Evolutionary conservation across 2,888 invertebrate species (phyloP), one percentile per base, ranked within the genome.

Genomic region (Sarcophaga carnaria): DNA sequence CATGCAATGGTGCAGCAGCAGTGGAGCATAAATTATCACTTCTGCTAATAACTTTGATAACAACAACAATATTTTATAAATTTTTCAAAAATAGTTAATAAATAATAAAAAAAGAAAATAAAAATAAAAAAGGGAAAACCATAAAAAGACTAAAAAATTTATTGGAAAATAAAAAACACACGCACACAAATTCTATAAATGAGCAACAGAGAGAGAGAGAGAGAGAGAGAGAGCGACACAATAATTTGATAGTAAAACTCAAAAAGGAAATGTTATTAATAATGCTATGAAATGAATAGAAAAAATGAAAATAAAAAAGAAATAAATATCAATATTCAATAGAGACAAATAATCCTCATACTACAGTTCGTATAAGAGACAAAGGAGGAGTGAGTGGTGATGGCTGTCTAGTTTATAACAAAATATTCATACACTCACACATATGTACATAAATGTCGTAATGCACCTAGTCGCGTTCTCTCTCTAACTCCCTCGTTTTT

Each of bases 1-100:
- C 95, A 12, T 95, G 95, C 90, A 95, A 95, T 91, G 25, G 54
- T 69, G 77, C 83, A 22, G 6, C 27, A 27, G 64, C 76, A 25
- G 27, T 79, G 63, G 63, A 87, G 71, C 78, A 87, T 82, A 87
- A 81, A 84, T 82, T 87, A 82, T 84, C 87, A 59, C 78, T 84
- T 67, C 67, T 84, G 25, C 78, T 87, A 82, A 87, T 87, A 87
- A 81, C 84, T 66, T 27, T 71, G 67, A 84, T 87, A 87, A 84
- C 63, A 78, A 78, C 72, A 84, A 84, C 76, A 79, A 82, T 84
- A 81, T 84, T 84, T 79, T 74, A 82, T 87, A 87, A 87, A 84
- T 82, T 84, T 82, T 82, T 81, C n/a, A 45, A 75, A 84, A 84
- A 81, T 76, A 84, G 74, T 84, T 84, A 83, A 83, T 54, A 84